Evolutionary conservation across 2,113 vertebrate species (phyloP), one percentile per base, ranked within the genome.

Genomic region (Rafetus swinhoei): DNA sequence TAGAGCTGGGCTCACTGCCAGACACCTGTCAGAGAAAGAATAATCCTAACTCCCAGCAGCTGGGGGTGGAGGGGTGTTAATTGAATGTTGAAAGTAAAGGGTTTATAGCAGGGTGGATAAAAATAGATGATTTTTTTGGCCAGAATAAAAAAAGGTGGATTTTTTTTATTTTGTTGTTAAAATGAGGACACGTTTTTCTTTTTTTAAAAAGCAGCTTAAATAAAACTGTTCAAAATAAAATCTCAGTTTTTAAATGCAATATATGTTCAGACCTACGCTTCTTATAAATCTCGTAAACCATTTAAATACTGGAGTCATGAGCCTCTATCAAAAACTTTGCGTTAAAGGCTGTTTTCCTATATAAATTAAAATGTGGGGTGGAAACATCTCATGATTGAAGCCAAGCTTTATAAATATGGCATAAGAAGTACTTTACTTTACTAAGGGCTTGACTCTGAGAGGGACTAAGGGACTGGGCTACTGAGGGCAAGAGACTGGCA

Each of bases 31-130:
- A 39, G 53, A 77, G 82, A 25, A 60, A 35, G 14, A 90, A 50
- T 2, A 0, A 54, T 60, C 3, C 1, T 54, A 59, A 74, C 13
- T 0, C 1, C 5, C 55, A 57, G 57, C 74, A 55, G 76, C 29
- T 45, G 77, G 65, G 60, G 27, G 22, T 45, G 12, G 74, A 25
- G 27, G 24, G 74, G 65, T 50, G 22, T 39, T 77, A 50, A 77
- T 4, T 25, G 39, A 77, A 50, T 77, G 45, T 45, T 50, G 22
- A 27, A 50, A 77, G 50, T 45, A 50, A 77, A 77, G 74, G 12
- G 22, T 50, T 39, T 10, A 45, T 76, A 24, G 74, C 65, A 69
- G 18, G 18, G 7, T 18, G 32, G 65, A 69, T 69, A n/a, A 69
- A 69, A 69, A 69, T 10, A 16, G 65, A 35, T 35, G 32, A 19